Base-by-base conservation (phyloP, 2,113 vertebrate genomes). In the Leucopsar rothschildi region DNA sequence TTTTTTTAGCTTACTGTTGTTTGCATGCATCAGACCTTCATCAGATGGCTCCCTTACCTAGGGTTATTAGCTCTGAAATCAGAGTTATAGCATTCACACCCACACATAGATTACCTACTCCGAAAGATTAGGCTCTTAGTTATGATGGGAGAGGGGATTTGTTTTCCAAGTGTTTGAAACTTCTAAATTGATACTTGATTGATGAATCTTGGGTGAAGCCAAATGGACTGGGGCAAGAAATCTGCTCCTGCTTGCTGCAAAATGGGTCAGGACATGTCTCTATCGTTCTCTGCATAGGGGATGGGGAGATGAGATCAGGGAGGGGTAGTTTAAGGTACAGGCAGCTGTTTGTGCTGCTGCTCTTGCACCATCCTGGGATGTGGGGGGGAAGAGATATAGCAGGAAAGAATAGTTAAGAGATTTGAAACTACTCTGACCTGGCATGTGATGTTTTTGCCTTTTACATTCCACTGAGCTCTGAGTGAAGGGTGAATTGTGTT, bases 1-100 rank as follows among this genome's bases (percentile, higher is more conserved):
- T 76, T 83, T 91, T 92, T 92, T 89, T 89, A 86, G 56, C 28
- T 87, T 64, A 45, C 73, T 82, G 83, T 75, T 95, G 78, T 95
- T 93, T 88, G 50, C 45, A 15, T 56, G 59, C 45, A 80, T 52
- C 40, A 45, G 47, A 28, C 60, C 69, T 89, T 91, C 64, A 56
- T 86, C 77, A 82, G 55, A 22, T 89, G 53, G 83, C 59, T 86
- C 28, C 82, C 31, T 37, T 61, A 14, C 17, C 35, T 9, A 2
- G 39, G 66, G 44, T 94, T 95, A 72, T 84, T 80, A 85, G 60
- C 39, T 72, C 80, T 82, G 89, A 86, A 92, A 93, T 80, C 61
- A 68, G 60, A 13, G 19, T 44, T 83, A 21, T 89, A 94, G 29
- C 68, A 47, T 88, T 81, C 10, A 70, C 82, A 92, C 75, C 79